Evolutionary conservation across 2,113 vertebrate genomes (phyloP).

Genomic region (pig (Sus scrofa)): T2T-Sscrofa CM000820.6:78936001-78936500

Average conservation of each 20-base stretch:
- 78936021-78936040: background rate
- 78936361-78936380: background rate
- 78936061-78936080: background rate
- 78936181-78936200: conserved; percentile 25
- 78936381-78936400: background rate
- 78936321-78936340: conserved; percentile 61
- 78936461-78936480: conserved; percentile 44
- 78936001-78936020: background rate
- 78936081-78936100: background rate
- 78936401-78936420: conserved; percentile 53
- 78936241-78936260: conserved; percentile 13
- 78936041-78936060: background rate
- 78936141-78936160: background rate
- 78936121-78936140: conserved; percentile 1
- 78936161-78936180: conserved; percentile 51
- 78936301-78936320: conserved; percentile 64
- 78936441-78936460: conserved; percentile 17
- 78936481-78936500: conserved; percentile 48
- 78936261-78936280: conserved; percentile 49
- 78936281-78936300: conserved; percentile 66
- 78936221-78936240: conserved; percentile 33
- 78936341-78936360: conserved; percentile 21
- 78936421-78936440: conserved; percentile 37
- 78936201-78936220: background rate
- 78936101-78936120: conserved; percentile 11